Evolutionary conservation across 2,888 invertebrate species (phyloP).

Genomic region (Acanthosoma haemorrhoidale): DNA sequence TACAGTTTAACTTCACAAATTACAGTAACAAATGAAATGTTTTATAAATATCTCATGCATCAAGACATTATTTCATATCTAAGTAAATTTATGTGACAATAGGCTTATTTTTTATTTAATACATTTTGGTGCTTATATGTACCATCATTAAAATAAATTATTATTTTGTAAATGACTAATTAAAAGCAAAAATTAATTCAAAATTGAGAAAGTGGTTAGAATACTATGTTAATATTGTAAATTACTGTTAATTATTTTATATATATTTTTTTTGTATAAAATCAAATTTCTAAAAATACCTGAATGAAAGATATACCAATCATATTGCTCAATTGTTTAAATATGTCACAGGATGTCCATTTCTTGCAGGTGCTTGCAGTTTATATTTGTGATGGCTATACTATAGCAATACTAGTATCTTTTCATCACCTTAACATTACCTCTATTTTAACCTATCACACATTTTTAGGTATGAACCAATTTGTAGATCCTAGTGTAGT

Average conservation of each 20-base stretch:
- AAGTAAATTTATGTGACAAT: not conserved
- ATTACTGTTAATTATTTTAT: not conserved
- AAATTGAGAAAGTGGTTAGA: not conserved
- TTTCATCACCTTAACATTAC: constrained; percentile 24
- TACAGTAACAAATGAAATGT: not conserved
- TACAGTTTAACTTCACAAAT: not conserved
- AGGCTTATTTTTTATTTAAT: not conserved
- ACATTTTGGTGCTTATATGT: not conserved
- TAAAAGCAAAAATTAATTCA: not conserved
- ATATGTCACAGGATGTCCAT: constrained; percentile 32
- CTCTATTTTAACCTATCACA: constrained; percentile 23
- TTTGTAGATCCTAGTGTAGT: constrained; percentile 28
- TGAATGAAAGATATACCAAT: constrained; percentile 32
- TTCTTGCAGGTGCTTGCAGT: constrained; percentile 33
- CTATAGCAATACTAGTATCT: constrained; percentile 32
- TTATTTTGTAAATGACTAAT: not conserved
- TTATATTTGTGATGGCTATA: constrained; percentile 31
- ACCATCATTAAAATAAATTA: not conserved
- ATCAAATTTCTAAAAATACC: not conserved
- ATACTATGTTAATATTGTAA: not conserved
- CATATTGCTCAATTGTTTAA: constrained; percentile 36
- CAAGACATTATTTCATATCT: not conserved
- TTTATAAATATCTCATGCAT: too few species aligned
- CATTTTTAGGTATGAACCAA: constrained; percentile 28
- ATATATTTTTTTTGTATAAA: not conserved